Evolutionary conservation across 2,888 invertebrate species (phyloP).

Genomic region (Seira sanloemensis): DNA sequence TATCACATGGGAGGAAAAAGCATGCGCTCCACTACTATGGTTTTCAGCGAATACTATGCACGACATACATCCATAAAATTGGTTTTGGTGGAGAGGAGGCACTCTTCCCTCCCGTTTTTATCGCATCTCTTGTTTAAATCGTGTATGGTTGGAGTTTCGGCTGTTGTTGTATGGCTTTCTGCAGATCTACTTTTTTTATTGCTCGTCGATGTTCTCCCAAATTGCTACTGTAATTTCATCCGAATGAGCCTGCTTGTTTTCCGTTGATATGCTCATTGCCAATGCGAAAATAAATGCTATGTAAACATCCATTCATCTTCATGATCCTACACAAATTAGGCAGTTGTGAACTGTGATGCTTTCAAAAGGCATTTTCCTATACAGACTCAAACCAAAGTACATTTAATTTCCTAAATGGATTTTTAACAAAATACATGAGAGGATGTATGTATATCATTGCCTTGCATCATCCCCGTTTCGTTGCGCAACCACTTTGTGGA

Average conservation of each 20-base stretch:
- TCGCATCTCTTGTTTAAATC: background rate
- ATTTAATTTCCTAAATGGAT: background rate
- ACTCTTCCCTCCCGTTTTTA: background rate
- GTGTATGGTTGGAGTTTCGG: background rate
- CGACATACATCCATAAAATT: background rate
- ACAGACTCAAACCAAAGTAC: background rate
- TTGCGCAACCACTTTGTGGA: too few species aligned
- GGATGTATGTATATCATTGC: too few species aligned
- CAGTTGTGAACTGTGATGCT: background rate
- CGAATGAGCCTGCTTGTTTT: too few species aligned
- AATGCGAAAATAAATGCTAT: background rate
- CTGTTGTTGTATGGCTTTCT: background rate
- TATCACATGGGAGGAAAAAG: background rate
- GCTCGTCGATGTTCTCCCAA: background rate
- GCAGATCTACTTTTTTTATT: background rate
- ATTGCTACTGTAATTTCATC: too few species aligned
- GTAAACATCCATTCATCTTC: background rate
- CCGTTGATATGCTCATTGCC: background rate
- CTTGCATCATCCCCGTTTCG: too few species aligned
- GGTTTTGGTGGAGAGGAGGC: background rate
- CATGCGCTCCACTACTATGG: background rate
- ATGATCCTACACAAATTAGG: background rate
- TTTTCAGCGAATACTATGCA: background rate
- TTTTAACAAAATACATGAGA: too few species aligned
- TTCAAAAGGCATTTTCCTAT: background rate